phyloP scores from a whole-genome alignment of 2,113 vertebrate genomes.

The Motacilla tschutschensis region DNA sequence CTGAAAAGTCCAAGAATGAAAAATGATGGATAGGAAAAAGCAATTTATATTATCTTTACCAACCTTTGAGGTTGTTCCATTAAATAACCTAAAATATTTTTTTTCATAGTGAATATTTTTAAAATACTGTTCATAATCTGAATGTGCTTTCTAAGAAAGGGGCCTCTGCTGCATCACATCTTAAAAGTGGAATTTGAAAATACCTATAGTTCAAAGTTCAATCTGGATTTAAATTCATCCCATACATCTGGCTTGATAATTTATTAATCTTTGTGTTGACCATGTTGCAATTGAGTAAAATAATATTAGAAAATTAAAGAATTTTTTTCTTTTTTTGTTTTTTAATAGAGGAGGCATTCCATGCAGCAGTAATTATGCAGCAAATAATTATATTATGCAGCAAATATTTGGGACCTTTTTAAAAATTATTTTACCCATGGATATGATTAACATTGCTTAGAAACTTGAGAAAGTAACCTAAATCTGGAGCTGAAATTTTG shows the following conservation, averaged over 20 bases:
- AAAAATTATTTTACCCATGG: neutral
- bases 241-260: neutral
- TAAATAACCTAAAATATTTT: neutral
- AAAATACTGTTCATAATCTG: neutral
- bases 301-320: neutral
- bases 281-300: neutral
- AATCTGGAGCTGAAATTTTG: conserved; percentile 14
- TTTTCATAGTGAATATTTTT: neutral
- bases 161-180: neutral
- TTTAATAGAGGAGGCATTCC: neutral
- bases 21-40: neutral
- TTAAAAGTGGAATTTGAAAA: neutral
- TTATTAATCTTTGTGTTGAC: neutral
- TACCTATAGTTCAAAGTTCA: neutral
- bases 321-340: neutral
- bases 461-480: neutral
- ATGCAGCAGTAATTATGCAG: neutral
- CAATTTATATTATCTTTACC: neutral
- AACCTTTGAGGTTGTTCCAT: neutral
- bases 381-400: neutral
- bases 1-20: neutral
- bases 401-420: neutral
- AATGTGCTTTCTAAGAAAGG: neutral
- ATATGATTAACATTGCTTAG: conserved; percentile 1
- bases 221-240: neutral